These are phyloP conservation scores for Lithosia quadra DNA, from an alignment of 2,888 invertebrate species.

Conservation along the genomic window DNA sequence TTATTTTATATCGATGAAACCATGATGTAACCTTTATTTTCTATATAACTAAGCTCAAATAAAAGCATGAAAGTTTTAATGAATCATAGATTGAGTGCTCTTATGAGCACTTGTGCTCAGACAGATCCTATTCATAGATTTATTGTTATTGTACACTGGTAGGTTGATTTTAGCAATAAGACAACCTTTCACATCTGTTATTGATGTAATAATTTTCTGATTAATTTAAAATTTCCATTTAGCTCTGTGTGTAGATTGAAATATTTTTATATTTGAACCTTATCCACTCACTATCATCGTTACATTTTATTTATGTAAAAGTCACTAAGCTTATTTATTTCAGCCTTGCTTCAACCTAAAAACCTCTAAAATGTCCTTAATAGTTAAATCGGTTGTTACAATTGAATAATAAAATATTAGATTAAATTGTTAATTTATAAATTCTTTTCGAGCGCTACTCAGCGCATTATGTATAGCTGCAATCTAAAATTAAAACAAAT, in stretches of 20 bases:
- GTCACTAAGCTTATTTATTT: neutral
- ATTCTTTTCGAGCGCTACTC: too few species aligned
- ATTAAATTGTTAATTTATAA: too few species aligned
- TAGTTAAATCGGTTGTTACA: too few species aligned
- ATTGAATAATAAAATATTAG: too few species aligned
- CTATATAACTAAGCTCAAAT: neutral
- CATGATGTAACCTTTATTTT: constrained; percentile 5
- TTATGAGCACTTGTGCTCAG: neutral
- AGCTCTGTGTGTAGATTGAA: neutral
- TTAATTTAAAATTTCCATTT: neutral
- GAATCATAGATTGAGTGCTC: neutral
- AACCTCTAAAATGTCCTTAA: too few species aligned
- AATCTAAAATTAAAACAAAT: neutral
- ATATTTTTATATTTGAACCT: neutral
- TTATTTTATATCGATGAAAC: constrained; percentile 5
- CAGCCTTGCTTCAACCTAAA: too few species aligned
- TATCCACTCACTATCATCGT: neutral
- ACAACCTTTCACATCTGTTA: neutral
- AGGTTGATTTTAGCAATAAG: neutral
- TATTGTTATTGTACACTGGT: neutral
- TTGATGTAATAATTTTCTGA: neutral
- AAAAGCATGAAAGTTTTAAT: neutral
- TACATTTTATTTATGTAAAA: neutral
- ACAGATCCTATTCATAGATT: constrained; percentile 2
- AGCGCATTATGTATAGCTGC: too few species aligned